A percentile compares a stretch with the other conserved stretches of the same genome.
phyloP scores from a whole-genome alignment of 2,888 invertebrate genomes.

The Tubiluchus corallicola region DNA sequence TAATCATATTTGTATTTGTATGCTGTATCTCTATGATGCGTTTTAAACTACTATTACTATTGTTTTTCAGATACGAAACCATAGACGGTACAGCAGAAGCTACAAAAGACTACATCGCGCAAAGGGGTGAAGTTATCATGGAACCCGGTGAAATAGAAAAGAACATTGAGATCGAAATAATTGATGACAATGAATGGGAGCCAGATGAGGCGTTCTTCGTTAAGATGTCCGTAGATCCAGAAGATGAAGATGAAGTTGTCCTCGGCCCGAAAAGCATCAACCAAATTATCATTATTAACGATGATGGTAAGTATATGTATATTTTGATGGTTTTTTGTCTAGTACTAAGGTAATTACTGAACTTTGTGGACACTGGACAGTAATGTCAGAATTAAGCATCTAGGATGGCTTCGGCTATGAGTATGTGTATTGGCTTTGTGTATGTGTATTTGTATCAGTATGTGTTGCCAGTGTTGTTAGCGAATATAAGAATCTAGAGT shows the following conservation, averaged over 20 bases:
- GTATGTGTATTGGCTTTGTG: too few species aligned
- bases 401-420: too few species aligned
- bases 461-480: too few species aligned
- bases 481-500: too few species aligned
- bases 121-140: slow-evolving; percentile 35
- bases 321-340: too few species aligned
- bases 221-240: slow-evolving; percentile 28
- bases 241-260: slow-evolving; percentile 23
- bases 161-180: slow-evolving; percentile 33
- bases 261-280: slow-evolving; percentile 36
- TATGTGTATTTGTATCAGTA: too few species aligned
- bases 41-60: slow-evolving; percentile 11
- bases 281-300: slow-evolving; percentile 39
- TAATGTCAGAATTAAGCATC: too few species aligned
- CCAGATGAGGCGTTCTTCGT: slow-evolving; percentile 42
- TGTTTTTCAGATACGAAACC: slow-evolving; percentile 33
- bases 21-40: neutral
- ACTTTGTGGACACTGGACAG: too few species aligned
- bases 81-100: slow-evolving; percentile 39
- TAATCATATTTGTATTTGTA: too few species aligned
- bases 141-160: slow-evolving; percentile 34
- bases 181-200: slow-evolving; percentile 40
- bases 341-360: too few species aligned
- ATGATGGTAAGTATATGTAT: slow-evolving; percentile 37
- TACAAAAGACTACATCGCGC: slow-evolving; percentile 35